Evolutionary conservation across 2,888 invertebrate species (phyloP), one percentile per base, ranked within the genome.

Genomic region (Myathropa florea): DNA sequence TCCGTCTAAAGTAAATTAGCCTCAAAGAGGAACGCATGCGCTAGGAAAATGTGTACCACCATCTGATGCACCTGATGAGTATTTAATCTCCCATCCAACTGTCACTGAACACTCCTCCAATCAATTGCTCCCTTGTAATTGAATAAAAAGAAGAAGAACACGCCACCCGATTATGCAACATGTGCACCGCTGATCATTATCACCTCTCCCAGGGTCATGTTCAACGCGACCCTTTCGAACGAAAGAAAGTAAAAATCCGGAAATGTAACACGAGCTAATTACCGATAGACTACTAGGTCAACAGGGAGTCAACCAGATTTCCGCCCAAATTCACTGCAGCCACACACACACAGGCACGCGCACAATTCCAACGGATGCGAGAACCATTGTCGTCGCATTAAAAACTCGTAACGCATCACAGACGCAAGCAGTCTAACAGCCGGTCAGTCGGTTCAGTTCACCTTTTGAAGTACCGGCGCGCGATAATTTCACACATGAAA

Each of bases 401-500:
- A 82, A 86, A 86, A 75, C 82, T 86, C 82, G 86, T 86, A 86
- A 86, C 86, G 86, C 82, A 82, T 82, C 82, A 78, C 86, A 86
- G 78, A 78, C 75, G 77, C 82, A 63, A 63, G 53, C 53, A 46
- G 24, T 23, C 14, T 36, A 68, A 60, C 24, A 65, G 21, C n/a
- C 46, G 46, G 46, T 65, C 67, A 53, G 53, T 18, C 21, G 26
- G 59, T 9, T 26, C 26, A 14, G 28, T 23, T 53, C 59, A 73
- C 73, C 76, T 73, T 85, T 86, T 78, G 78, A 82, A 78, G 82
- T 73, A 71, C 72, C 86, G 82, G 82, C 80, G 82, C 73, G 78
- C 78, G 86, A 82, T 86, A 86, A 82, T 86, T 86, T 82, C 86
- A 86, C 86, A 86, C 86, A 82, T 86, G 86, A 86, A 86, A 77